Percentiles rank a stretch among this genome's conserved stretches.
Conservation (phyloP, 2,888 invertebrate genomes). For the Griposia aprilina region DNA sequence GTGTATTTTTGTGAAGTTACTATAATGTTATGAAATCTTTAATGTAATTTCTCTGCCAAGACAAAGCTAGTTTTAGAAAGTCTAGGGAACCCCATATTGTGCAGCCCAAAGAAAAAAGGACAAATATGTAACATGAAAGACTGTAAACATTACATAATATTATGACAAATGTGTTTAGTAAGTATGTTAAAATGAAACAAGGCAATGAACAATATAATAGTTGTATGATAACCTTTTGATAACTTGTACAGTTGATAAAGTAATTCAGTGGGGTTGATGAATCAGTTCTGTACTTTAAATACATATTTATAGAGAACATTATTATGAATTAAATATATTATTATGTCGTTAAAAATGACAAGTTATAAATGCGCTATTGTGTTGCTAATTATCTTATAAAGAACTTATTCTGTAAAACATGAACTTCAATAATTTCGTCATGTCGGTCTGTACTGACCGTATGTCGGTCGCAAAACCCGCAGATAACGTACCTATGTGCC, state of each 20-base stretch:
- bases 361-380: conserved; percentile 26
- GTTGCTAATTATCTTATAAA: conserved; percentile 12
- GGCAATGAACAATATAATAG: conserved; percentile 27
- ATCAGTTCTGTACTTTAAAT: conserved; percentile 45
- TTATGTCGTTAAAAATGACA: conserved; percentile 44
- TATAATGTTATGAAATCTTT: conserved; percentile 14
- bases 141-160: conserved; percentile 39
- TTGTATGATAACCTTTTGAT: conserved; percentile 58
- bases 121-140: conserved; percentile 35
- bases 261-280: conserved; percentile 37
- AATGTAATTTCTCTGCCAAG: conserved; percentile 15
- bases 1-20: conserved; percentile 23
- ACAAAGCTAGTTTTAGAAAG: conserved; percentile 17
- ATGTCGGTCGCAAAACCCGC: neutral
- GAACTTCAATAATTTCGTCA: conserved; percentile 1
- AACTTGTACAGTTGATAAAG: conserved; percentile 44
- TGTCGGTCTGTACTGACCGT: conserved; percentile 1
- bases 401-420: neutral
- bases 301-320: conserved; percentile 11
- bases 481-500: conserved; percentile 22
- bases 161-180: conserved; percentile 35
- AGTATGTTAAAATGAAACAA: conserved; percentile 41
- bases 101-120: conserved; percentile 31
- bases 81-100: conserved; percentile 24
- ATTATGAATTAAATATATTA: conserved; percentile 32